phyloP scores from a whole-genome alignment of 2,888 invertebrate genomes.

The Thymelicus lineola region DNA sequence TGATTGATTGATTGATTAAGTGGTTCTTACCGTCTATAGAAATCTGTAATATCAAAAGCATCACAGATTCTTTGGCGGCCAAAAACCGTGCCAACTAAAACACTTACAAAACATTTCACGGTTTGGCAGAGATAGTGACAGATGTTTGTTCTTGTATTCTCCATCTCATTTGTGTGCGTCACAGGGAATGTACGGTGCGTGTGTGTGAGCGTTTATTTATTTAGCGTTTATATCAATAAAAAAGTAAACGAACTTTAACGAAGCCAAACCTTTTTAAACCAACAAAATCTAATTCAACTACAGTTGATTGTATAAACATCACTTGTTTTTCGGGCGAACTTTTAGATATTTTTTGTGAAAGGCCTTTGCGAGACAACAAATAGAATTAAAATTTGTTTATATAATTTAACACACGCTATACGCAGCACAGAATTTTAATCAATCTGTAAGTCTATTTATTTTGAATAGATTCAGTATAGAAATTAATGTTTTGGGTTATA shows the following conservation, averaged over 20 bases:
- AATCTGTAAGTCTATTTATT: neutral
- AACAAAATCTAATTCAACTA: conserved; percentile 35
- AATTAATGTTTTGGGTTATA: no score
- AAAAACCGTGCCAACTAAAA: no score
- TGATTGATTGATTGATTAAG: no score
- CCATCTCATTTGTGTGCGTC: no score
- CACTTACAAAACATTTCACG: no score
- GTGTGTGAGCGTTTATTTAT: neutral
- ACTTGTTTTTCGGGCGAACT: conserved; percentile 27
- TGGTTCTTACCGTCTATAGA: no score
- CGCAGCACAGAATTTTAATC: neutral
- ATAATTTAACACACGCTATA: neutral
- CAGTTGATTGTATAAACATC: conserved; percentile 26
- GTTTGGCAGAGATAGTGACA: no score
- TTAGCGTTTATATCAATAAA: neutral
- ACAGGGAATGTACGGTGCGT: no score
- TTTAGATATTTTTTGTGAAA: conserved; percentile 16
- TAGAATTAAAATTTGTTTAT: neutral
- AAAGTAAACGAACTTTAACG: conserved; percentile 5
- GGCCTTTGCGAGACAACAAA: conserved; percentile 1
- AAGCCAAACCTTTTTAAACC: conserved; percentile 24
- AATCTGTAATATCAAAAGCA: no score
- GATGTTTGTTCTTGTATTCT: no score
- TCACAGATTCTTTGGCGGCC: no score
- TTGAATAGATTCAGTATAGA: no score